Base-by-base conservation (phyloP, 2,888 invertebrate species). In the Stramonita haemastoma region DNA sequence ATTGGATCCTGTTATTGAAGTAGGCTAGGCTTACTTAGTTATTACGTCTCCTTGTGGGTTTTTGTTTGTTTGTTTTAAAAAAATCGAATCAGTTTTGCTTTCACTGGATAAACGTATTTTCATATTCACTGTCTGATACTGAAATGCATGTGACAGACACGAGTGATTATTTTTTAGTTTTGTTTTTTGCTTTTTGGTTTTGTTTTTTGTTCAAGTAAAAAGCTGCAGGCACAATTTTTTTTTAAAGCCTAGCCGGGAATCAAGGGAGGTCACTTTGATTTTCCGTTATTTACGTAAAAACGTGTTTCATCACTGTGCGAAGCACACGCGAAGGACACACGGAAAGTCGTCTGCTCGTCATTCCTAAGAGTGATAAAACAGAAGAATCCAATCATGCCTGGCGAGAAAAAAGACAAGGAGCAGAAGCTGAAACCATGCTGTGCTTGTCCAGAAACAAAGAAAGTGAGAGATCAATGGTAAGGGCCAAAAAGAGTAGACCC, bases 381-480 rank as follows among this genome's bases (percentile, higher is more conserved):
- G 36, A 56, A 57, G 36, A 32, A 70, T 32, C 34, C 83, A 22
- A 90, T 46, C 83, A 90, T 90, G 90, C 89, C 90, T 60, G 89
- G 90, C 60, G 89, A 90, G 84, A 90, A 57, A 29, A 57, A 85
- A 15, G 57, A 89, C 57, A 88, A 89, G 32, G 92, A 94, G 85
- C 92, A 93, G 91, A 98, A 98, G 95, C 96, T 98, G 91, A 99
- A 99, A 95, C 98, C 99, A 6, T 99, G 99, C 95, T 99, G 99
- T 97, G 99, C 99, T 6, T 99, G 99, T 96, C 99, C 99, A 0
- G 99, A 99, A 96, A 99, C 99, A 0, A 99, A 98, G 96, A 97
- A 97, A 96, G 97, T 96, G 66, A 97, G 99, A 94, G 99, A 99
- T 97, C 97, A 97, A 92, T 99, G 99, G 99, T 99, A 97, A 97